phyloP scores from a whole-genome alignment of 2,797 vertebrate genomes.

The Pangasius djambal region DNA sequence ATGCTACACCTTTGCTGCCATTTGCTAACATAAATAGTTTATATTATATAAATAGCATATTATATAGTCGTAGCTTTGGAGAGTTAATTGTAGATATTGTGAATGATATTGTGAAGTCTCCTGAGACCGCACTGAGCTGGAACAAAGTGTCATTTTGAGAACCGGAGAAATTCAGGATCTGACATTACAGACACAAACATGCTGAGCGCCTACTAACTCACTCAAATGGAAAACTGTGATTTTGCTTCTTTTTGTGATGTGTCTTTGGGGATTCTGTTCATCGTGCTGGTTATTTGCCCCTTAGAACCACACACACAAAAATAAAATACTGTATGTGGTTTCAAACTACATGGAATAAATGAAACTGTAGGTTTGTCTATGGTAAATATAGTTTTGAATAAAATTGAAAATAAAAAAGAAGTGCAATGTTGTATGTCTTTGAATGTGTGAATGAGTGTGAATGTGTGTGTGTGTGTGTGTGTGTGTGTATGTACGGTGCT shows the following conservation, averaged over 20 bases:
- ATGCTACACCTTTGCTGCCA: conserved; percentile 19
- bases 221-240: conserved; percentile 56
- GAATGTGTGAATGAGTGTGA: background rate
- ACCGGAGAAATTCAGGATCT: conserved; percentile 23
- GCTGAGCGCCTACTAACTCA: conserved; percentile 45
- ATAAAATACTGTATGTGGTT: conserved; percentile 28
- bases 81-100: conserved; percentile 55
- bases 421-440: background rate
- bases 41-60: conserved; percentile 45
- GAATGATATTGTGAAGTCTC: conserved; percentile 41
- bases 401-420: conserved; percentile 47
- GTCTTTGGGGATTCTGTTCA: conserved; percentile 19
- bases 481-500: background rate
- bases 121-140: conserved; percentile 37
- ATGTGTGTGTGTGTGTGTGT: conserved; percentile 13
- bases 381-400: conserved; percentile 66
- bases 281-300: conserved; percentile 43
- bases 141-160: conserved; percentile 26
- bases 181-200: conserved; percentile 16
- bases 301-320: conserved; percentile 23
- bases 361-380: conserved; percentile 55
- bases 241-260: conserved; percentile 44
- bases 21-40: conserved; percentile 54
- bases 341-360: conserved; percentile 40
- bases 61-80: conserved; percentile 21